Base-by-base conservation (phyloP, 1,140 invertebrate species). In the Macrobrachium rosenbergii region DNA sequence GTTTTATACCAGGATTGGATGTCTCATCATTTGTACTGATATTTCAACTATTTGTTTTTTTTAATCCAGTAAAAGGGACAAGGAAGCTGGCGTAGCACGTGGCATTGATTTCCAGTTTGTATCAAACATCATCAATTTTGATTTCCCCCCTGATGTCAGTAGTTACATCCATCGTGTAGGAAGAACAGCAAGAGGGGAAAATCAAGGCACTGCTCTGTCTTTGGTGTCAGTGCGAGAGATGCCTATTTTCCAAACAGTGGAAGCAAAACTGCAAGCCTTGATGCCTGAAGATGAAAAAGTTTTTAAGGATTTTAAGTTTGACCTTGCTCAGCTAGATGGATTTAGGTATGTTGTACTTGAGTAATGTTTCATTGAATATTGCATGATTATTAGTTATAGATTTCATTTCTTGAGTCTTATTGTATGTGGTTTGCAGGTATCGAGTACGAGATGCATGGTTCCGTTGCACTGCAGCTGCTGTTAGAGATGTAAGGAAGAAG, bases 41-140 rank as follows among this genome's bases (percentile, higher is more conserved):
- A 28, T 73, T 88, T 67, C 58, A 21, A 52, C 72, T 17, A 59
- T 85, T 52, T 52, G n/a, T n/a, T 52, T 81, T 63, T 89, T 89
- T 63, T 91, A 94, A 17, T 96, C 95, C 92, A 93, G 95, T 0
- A 95, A 94, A 88, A 95, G 95, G 90, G 98, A 99, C 91, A 96
- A 95, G 91, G 98, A 99, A 92, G 98, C 97, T 60, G 98, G 98
- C 23, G 96, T 99, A 5, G 96, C 98, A 0, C 94, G 99, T 85
- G 98, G 98, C 37, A 99, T 99, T 88, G 99, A 99, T 93, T 99
- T 99, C 92, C 97, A 99, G 91, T 97, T 95, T 92, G 98, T 99
- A 0, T 95, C 98, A 0, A 99, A 99, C 93, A 97, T 99, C 0
- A 96, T 99, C 62, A 99, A 99, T 92, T 99, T 99, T 93, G 99